Percentiles rank a stretch among this genome's conserved stretches.
Evolutionary conservation across 2,797 vertebrate species (phyloP).

Genomic region (Scarus forsteni): DNA sequence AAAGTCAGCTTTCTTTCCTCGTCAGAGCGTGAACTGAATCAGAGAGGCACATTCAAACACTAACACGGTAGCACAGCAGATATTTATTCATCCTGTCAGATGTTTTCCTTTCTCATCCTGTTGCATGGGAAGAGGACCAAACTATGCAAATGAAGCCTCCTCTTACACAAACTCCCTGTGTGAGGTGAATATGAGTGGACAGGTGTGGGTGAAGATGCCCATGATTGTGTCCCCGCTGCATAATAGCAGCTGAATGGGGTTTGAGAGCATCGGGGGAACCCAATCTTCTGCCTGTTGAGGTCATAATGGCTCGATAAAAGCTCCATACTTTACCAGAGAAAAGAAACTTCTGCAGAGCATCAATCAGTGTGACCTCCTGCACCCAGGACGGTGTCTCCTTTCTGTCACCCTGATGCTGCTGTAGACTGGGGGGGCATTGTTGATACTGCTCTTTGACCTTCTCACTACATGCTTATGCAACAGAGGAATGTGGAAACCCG

Average conservation of each 20-base stretch:
- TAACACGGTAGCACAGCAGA: slow-evolving; percentile 13
- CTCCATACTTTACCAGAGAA: slow-evolving; percentile 47
- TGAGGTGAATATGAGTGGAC: slow-evolving; percentile 67
- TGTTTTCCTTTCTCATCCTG: slow-evolving; percentile 26
- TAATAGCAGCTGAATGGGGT: slow-evolving; percentile 63
- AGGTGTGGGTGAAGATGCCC: slow-evolving; percentile 74
- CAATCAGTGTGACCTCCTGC: slow-evolving; percentile 44
- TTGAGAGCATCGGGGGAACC: slow-evolving; percentile 65
- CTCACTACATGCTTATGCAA: slow-evolving; percentile 44
- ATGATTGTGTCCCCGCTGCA: slow-evolving; percentile 61
- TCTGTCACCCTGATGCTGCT: slow-evolving; percentile 38
- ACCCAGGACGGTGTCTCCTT: slow-evolving; percentile 66
- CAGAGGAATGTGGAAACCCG: slow-evolving; percentile 45
- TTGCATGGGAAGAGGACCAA: slow-evolving; percentile 12
- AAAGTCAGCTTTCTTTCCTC: slow-evolving; percentile 1
- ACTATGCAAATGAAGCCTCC: slow-evolving; percentile 58
- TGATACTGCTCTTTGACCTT: slow-evolving; percentile 57
- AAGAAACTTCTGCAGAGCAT: slow-evolving; percentile 49
- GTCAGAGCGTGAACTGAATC: background rate
- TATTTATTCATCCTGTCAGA: slow-evolving; percentile 26
- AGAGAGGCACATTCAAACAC: slow-evolving; percentile 9
- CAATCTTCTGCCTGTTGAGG: slow-evolving; percentile 61
- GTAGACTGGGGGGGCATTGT: slow-evolving; percentile 31
- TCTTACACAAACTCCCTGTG: slow-evolving; percentile 59
- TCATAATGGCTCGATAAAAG: slow-evolving; percentile 66